Evolutionary conservation across 2,888 invertebrate genomes (phyloP), one percentile per base, ranked within the genome.

Genomic region (Onchidella celtica): DNA sequence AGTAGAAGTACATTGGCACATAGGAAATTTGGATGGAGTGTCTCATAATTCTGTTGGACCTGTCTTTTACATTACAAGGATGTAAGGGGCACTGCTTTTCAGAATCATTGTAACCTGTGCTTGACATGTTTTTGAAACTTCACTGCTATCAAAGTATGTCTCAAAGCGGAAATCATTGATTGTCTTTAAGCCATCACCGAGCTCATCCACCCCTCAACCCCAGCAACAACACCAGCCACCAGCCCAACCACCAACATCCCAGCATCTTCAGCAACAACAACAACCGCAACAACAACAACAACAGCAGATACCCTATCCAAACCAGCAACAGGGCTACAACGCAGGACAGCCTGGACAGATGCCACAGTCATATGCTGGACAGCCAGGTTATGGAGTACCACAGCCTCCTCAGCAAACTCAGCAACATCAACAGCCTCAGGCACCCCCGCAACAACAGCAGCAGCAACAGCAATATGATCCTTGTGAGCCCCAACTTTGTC

Each of bases 321-420:
- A 81, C 32, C 86, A 85, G 32, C 87, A 85, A 61, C 84, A 81
- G 17, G 78, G 81, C 17, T 82, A 81, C 21, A 81, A 75, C 17
- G 81, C 66, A 61, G 77, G 69, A 38, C 83, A 83, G 68, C 84
- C 73, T n/a, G 84, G 81, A 38, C 83, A 75, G 79, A 75, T 72
- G 36, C 72, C 76, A 17, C 80, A 79, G 63, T 24, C 72, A 0
- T 79, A 83, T 29, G 77, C 80, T 29, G 81, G 83, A 11, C 83
- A 82, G n/a, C 66, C 85, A 38, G 83, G 82, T 6, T 82, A 72
- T 74, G 84, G 80, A 21, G 82, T 61, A 24, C 75, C 80, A 36
- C 84, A 83, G 61, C 76, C 74, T 66, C 36, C 73, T 61, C 47
- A 63, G 38, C 77, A 79, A 63, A 36, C 11, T 34, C 81, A 61